Evolutionary conservation across 2,888 invertebrate genomes (phyloP), one percentile per base, ranked within the genome.

Genomic region (Andricus curvator): DNA sequence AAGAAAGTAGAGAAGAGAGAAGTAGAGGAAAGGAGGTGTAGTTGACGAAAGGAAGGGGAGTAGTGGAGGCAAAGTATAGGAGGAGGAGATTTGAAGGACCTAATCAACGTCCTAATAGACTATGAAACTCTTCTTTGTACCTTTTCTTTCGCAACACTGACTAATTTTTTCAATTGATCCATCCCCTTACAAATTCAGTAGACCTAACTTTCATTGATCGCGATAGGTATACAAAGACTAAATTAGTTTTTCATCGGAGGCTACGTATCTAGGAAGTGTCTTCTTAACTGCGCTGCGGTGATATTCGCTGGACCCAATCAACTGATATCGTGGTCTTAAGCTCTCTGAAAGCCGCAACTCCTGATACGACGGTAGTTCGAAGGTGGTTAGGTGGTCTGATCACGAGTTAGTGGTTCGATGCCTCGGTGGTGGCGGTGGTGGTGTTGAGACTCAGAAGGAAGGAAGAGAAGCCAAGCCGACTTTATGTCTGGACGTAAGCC

Each of bases 401-500:
- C 91, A 92, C 92, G 90, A 93, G 92, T 92, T 92, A 93, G 92
- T 92, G 91, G 90, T 89, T 90, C 87, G 88, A 89, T 86, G 84
- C 83, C 81, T 78, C 81, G 68, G 62, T 82, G 84, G 81, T 82
- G 82, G 76, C 81, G 68, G 56, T 82, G 84, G 81, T 82, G 82
- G 76, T 77, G 81, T 74, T 80, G 81, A 81, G 82, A 85, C 85
- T 83, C 79, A 84, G 83, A 84, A 82, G 84, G 86, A 82, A 87
- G 87, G 84, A 86, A 92, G 91, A 87, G 86, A 86, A 88, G 88
- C 84, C 90, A 89, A 92, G 91, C 90, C 88, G 90, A 91, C 89
- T 92, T 92, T 92, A 92, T 92, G 92, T 91, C 88, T 86, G 91
- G 88, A 88, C 91, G 89, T 92, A 92, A 93, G 92, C 92, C 90